phyloP scores from a whole-genome alignment of 1,140 invertebrate species.

The Spodoptera frugiperda region DNA sequence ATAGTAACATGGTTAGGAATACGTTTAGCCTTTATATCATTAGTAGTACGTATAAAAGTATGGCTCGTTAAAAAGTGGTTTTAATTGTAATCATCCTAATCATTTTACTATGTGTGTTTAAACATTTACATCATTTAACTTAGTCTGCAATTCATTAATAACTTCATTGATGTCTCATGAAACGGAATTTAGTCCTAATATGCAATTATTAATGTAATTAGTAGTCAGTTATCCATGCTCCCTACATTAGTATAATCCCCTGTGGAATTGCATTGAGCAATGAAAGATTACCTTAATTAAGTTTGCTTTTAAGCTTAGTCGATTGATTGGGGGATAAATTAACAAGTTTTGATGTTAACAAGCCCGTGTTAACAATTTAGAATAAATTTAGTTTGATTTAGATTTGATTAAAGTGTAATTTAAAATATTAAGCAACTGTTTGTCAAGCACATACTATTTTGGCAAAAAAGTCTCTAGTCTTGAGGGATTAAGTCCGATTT shows the following conservation, averaged over 20 bases:
- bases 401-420: no score
- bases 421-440: conserved; percentile 8
- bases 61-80: background rate
- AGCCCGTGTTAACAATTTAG: no score
- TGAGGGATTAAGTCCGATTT: conserved; percentile 54
- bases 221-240: background rate
- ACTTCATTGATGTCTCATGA: background rate
- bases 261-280: background rate
- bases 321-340: no score
- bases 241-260: background rate
- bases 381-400: no score
- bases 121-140: background rate
- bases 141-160: background rate
- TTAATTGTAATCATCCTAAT: background rate
- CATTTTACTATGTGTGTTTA: background rate
- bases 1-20: background rate
- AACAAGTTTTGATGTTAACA: no score
- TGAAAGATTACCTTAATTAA: conserved; percentile 2
- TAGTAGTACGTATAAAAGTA: background rate
- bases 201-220: conserved; percentile 20
- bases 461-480: conserved; percentile 32
- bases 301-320: background rate
- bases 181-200: background rate
- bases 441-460: conserved; percentile 27
- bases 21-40: no score